Conservation (phyloP, 1,140 invertebrate genomes). For the Brachionus rubens region DNA sequence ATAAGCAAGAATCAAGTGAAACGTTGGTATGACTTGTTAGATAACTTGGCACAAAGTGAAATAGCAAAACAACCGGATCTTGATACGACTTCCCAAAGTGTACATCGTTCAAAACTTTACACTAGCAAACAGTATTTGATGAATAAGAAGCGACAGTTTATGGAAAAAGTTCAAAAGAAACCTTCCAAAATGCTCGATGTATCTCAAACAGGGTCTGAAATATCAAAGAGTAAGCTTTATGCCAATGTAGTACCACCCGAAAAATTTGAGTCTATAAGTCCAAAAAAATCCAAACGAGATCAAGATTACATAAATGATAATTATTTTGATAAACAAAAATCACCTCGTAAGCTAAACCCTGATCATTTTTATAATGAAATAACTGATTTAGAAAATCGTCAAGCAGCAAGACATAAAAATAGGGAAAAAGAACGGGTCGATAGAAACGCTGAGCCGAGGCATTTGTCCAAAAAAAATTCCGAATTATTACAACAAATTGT, state of each 20-base stretch:
- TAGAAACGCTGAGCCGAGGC: background rate
- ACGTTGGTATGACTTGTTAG: conserved; percentile 19
- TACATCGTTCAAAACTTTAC: background rate
- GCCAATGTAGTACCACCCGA: background rate
- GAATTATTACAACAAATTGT: conserved; percentile 1
- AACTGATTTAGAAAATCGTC: conserved; percentile 19
- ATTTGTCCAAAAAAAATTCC: conserved; percentile 1
- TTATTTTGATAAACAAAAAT: background rate
- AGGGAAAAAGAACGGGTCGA: conserved; percentile 7
- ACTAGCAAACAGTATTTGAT: conserved; percentile 31
- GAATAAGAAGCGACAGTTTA: conserved; percentile 11
- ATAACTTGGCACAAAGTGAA: background rate
- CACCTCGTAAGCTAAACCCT: background rate
- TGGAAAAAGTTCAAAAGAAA: conserved; percentile 20
- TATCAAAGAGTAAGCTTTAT: background rate
- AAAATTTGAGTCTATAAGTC: background rate
- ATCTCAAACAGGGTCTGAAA: background rate
- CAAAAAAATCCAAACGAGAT: background rate
- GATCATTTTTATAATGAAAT: conserved; percentile 45
- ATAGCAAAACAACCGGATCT: background rate
- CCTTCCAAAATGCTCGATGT: background rate
- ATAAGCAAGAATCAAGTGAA: conserved; percentile 44
- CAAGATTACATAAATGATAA: background rate
- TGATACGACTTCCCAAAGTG: background rate
- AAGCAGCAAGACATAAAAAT: background rate